Base-by-base conservation (phyloP, 1,140 invertebrate genomes). In the Hypsibius dujardini region DNA sequence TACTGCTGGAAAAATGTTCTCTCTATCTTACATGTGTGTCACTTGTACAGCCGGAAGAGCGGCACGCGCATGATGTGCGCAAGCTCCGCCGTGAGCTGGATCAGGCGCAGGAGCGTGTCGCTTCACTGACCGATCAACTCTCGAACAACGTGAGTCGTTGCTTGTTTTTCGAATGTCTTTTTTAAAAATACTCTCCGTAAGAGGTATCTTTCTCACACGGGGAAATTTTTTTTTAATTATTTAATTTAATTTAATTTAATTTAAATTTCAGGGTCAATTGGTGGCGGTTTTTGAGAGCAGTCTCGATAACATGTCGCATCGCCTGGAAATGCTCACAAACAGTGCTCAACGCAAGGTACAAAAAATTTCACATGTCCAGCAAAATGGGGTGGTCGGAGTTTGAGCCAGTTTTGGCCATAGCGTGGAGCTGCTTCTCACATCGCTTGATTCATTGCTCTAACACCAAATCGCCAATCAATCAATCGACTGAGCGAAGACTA, bases 211-310 rank as follows among this genome's bases (percentile, higher is more conserved):
- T n/a, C n/a, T n/a, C n/a, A n/a, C n/a, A n/a, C n/a, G 42, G 2
- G 1, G 50, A 62, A 62, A 28, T 75, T n/a, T 14, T 59, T 40
- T 40, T 67, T 62, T 70, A 71, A 42, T 73, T 46, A 59, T 40
- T 70, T 3, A 47, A n/a, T 50, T 45, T 74, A 47, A 73, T 62
- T 71, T 71, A 56, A 71, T 47, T 60, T 42, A 45, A n/a, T n/a
- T 77, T 74, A 82, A 83, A 78, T 87, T 88, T 59, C 83, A 96
- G 92, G 92, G 92, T 71, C 93, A 97, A 81, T 92, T 97, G 70
- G 94, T 96, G 69, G 89, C 91, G 47, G 92, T 93, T 42, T 97
- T 98, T 81, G 93, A 98, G 78, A 92, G 96, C 81, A 94, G 90
- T 73, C 80, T 98, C 71, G 88, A 90, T 40, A 95, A 93, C 76